Evolutionary conservation across 1,140 invertebrate genomes (phyloP).

Genomic region (Sipha flava): DNA sequence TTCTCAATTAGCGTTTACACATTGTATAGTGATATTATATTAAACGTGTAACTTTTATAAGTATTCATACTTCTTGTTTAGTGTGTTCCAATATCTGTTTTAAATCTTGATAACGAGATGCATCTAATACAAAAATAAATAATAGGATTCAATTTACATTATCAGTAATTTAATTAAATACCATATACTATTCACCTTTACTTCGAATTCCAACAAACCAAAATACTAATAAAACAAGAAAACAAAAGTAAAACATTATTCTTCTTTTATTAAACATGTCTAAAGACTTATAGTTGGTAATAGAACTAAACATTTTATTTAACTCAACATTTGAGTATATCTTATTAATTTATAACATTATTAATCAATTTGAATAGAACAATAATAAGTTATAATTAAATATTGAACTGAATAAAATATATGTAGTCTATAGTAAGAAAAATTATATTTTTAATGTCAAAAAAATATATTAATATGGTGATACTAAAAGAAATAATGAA

Average conservation of each 20-base stretch:
- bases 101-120: slow-evolving; percentile 5
- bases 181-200: slow-evolving; percentile 21
- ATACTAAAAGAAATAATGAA: too few relatives aligned
- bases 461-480: too few relatives aligned
- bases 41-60: background rate
- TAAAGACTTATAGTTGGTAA: background rate
- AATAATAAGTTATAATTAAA: too few relatives aligned
- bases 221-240: slow-evolving; percentile 33
- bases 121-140: background rate
- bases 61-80: background rate
- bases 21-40: too few relatives aligned
- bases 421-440: too few relatives aligned
- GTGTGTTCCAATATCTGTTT: background rate
- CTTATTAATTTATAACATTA: background rate
- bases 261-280: slow-evolving; percentile 36
- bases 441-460: too few relatives aligned
- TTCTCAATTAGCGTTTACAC: too few relatives aligned
- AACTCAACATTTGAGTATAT: background rate
- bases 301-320: background rate
- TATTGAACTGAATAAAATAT: too few relatives aligned
- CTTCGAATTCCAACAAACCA: slow-evolving; percentile 35
- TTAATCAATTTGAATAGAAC: background rate
- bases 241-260: slow-evolving; percentile 24
- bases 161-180: background rate
- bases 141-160: background rate